phyloP scores from a whole-genome alignment of 2,888 invertebrate genomes.

The Cryptocheilus praepositus region DNA sequence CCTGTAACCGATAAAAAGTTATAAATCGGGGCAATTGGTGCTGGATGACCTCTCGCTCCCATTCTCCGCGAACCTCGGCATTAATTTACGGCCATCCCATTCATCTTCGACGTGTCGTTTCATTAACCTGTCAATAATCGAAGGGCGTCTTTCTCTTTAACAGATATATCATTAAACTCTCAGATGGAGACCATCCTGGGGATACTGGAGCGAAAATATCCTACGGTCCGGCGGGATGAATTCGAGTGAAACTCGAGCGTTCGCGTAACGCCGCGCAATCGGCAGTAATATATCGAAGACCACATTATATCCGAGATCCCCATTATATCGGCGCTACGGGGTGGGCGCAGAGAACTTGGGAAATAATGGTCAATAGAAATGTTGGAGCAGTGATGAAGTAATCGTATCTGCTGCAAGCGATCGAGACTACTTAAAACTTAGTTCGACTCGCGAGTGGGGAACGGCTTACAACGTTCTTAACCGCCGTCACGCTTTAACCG shows the following conservation, averaged over 20 bases:
- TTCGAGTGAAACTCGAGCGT: too few species aligned
- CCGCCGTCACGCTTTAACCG: too few species aligned
- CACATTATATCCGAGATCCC: conserved; percentile 41
- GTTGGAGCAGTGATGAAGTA: conserved; percentile 49
- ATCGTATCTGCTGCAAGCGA: conserved; percentile 37
- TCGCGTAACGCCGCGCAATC: conserved; percentile 16
- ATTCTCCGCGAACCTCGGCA: too few species aligned
- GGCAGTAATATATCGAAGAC: conserved; percentile 45
- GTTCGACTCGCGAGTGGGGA: conserved; percentile 19
- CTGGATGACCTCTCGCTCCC: too few species aligned
- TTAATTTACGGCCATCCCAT: too few species aligned
- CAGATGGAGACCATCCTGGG: too few species aligned
- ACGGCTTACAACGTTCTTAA: conserved; percentile 33
- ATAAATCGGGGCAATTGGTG: too few species aligned
- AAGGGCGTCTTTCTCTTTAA: background rate
- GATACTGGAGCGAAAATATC: too few species aligned
- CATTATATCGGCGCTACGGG: conserved; percentile 38
- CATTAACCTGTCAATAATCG: background rate
- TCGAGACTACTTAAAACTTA: conserved; percentile 47
- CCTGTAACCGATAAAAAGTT: too few species aligned
- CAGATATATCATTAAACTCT: too few species aligned
- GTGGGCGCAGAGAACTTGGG: conserved; percentile 34
- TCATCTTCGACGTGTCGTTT: background rate
- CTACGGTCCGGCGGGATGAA: too few species aligned
- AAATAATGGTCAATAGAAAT: conserved; percentile 53